phyloP scores from a whole-genome alignment of 2,113 vertebrate species.

The Oncorhynchus nerka region DNA sequence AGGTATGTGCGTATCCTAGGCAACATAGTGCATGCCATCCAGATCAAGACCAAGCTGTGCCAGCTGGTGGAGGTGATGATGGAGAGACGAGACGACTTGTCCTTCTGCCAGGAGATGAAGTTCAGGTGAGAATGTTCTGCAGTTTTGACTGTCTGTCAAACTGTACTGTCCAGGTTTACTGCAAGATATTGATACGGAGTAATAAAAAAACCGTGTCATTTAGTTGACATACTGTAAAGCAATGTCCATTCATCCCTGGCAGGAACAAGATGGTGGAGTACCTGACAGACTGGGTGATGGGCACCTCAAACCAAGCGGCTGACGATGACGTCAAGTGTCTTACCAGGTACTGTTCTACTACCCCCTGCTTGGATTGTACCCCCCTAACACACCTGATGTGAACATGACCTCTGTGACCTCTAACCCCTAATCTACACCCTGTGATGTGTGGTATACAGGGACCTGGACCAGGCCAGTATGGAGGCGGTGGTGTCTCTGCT shows the following conservation, averaged over 20 bases:
- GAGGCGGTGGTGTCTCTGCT: conserved; percentile 97
- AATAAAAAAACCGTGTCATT: too few species aligned
- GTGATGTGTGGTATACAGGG: conserved; percentile 40
- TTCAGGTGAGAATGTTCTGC: conserved; percentile 80
- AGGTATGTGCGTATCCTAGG: conserved; percentile 97
- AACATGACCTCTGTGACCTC: background rate
- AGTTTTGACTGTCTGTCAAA: background rate
- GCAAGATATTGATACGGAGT: too few species aligned
- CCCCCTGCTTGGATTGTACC: background rate
- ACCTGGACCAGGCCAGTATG: conserved; percentile 98
- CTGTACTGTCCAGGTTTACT: too few species aligned
- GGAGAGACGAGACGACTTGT: conserved; percentile 96
- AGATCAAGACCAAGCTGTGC: conserved; percentile 97
- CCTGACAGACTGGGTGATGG: conserved; percentile 99
- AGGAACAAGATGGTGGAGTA: conserved; percentile 99
- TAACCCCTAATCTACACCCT: background rate
- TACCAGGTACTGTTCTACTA: conserved; percentile 79
- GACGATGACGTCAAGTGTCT: conserved; percentile 97
- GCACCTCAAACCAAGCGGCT: conserved; percentile 96
- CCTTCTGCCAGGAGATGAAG: conserved; percentile 99
- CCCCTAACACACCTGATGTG: background rate
- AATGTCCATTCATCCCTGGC: background rate
- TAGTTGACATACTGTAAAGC: too few species aligned
- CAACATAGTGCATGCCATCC: conserved; percentile 94
- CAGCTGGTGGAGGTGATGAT: conserved; percentile 99